These are phyloP conservation scores for Galerucella nymphaeae DNA, from an alignment of 2,888 invertebrate genomes.

Conservation along the genomic window DNA sequence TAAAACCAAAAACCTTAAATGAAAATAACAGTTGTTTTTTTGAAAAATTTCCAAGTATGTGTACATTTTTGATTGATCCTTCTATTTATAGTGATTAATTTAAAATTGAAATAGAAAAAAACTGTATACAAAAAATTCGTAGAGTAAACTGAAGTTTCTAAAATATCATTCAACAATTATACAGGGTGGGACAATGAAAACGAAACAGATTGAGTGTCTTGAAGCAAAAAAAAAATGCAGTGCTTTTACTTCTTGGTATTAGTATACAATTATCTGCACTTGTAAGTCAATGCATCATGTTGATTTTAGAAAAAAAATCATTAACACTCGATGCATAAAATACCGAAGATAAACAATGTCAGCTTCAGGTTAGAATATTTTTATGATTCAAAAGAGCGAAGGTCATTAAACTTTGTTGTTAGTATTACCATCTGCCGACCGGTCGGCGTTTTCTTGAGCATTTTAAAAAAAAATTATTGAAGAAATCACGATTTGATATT, in stretches of 20 bases:
- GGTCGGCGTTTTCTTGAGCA: conserved; percentile 7
- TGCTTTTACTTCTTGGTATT: not conserved
- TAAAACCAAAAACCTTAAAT: too few relatives aligned
- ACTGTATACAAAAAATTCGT: too few relatives aligned
- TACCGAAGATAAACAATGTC: conserved; percentile 39
- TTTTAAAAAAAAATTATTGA: not conserved
- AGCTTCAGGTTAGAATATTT: conserved; percentile 24
- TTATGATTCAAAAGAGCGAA: conserved; percentile 15
- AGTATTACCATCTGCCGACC: conserved; percentile 15
- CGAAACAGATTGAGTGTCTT: too few relatives aligned
- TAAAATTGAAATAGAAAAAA: too few relatives aligned
- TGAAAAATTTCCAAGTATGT: too few relatives aligned
- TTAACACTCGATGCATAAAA: conserved; percentile 36
- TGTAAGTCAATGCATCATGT: conserved; percentile 7
- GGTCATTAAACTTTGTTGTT: conserved; percentile 33
- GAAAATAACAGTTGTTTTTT: too few relatives aligned
- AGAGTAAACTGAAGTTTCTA: too few relatives aligned
- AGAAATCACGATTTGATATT: not conserved
- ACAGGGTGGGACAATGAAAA: too few relatives aligned
- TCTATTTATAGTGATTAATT: too few relatives aligned
- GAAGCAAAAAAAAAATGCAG: too few relatives aligned
- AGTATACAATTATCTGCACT: not conserved
- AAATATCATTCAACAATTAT: too few relatives aligned
- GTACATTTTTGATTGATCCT: too few relatives aligned
- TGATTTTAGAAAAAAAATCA: conserved; percentile 30